Conservation (phyloP, 2,888 invertebrate species). For the Uloborus plumipes region DNA sequence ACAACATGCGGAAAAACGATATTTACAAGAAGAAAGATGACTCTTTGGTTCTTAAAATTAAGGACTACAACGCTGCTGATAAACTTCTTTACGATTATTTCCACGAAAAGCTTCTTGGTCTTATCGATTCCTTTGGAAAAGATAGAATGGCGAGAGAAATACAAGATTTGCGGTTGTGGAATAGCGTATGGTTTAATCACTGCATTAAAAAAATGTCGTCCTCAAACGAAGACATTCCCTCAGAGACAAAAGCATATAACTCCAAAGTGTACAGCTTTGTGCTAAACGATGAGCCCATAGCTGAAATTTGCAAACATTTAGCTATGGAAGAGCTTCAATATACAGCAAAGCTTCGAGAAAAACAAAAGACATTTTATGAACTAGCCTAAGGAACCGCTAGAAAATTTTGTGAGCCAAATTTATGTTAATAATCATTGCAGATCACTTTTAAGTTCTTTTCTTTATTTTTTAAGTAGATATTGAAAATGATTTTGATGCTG, state of each 20-base stretch:
- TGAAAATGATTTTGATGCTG: too few species aligned
- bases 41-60: constrained; percentile 5
- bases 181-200: constrained; percentile 26
- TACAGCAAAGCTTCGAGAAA: constrained; percentile 43
- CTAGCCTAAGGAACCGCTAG: too few species aligned
- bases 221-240: constrained; percentile 5
- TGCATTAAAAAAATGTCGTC: constrained; percentile 23
- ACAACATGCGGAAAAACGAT: constrained; percentile 35
- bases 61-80: constrained; percentile 65
- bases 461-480: too few species aligned
- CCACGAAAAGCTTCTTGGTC: constrained; percentile 62
- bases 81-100: constrained; percentile 69
- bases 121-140: constrained; percentile 43
- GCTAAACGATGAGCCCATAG: constrained; percentile 26
- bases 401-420: too few species aligned
- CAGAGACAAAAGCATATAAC: constrained; percentile 18
- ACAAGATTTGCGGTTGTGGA: constrained; percentile 45
- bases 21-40: not conserved
- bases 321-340: constrained; percentile 44
- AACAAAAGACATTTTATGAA: constrained; percentile 23
- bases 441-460: too few species aligned
- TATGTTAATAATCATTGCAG: too few species aligned
- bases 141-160: constrained; percentile 65
- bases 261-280: constrained; percentile 11
- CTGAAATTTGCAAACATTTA: constrained; percentile 37